Percentiles rank a stretch among this genome's conserved stretches.
These are phyloP conservation scores for Delia radicum DNA, from an alignment of 1,140 invertebrate genomes.

Conservation along the genomic window DNA sequence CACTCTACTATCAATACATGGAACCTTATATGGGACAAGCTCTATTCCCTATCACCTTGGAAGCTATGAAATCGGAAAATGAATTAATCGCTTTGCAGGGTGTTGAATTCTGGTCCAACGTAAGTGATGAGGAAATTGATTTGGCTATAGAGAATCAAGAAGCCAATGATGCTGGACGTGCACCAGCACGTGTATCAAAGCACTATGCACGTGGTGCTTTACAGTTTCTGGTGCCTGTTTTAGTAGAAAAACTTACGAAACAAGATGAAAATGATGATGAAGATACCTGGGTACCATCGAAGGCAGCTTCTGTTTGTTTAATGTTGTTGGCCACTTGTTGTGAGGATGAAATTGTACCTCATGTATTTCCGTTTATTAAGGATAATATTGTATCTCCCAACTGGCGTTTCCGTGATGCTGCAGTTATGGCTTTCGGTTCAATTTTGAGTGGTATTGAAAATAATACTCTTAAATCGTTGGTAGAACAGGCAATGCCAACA, in stretches of 20 bases:
- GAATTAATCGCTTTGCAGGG: slow-evolving; percentile 97
- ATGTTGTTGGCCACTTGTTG: slow-evolving; percentile 97
- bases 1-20: slow-evolving; percentile 98
- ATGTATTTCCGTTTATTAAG: slow-evolving; percentile 96
- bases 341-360: slow-evolving; percentile 94
- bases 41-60: slow-evolving; percentile 97
- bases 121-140: slow-evolving; percentile 99
- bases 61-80: slow-evolving; percentile 96
- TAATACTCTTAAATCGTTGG: slow-evolving; percentile 84
- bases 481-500: slow-evolving; percentile 94
- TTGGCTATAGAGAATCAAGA: slow-evolving; percentile 93
- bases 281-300: slow-evolving; percentile 99
- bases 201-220: slow-evolving; percentile 96
- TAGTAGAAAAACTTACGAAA: slow-evolving; percentile 93
- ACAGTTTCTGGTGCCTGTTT: slow-evolving; percentile 90
- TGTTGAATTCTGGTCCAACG: slow-evolving; percentile 99
- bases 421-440: slow-evolving; percentile 98
- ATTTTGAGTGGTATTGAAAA: slow-evolving; percentile 93
- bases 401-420: slow-evolving; percentile 95
- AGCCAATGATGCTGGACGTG: slow-evolving; percentile 85
- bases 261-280: slow-evolving; percentile 94
- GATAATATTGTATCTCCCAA: slow-evolving; percentile 90
- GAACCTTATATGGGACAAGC: slow-evolving; percentile 98
- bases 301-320: slow-evolving; percentile 98
- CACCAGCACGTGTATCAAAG: slow-evolving; percentile 85